Percentiles rank a stretch among this genome's conserved stretches.
Conservation (phyloP, 2,888 invertebrate genomes). For the Thecophora atra region DNA sequence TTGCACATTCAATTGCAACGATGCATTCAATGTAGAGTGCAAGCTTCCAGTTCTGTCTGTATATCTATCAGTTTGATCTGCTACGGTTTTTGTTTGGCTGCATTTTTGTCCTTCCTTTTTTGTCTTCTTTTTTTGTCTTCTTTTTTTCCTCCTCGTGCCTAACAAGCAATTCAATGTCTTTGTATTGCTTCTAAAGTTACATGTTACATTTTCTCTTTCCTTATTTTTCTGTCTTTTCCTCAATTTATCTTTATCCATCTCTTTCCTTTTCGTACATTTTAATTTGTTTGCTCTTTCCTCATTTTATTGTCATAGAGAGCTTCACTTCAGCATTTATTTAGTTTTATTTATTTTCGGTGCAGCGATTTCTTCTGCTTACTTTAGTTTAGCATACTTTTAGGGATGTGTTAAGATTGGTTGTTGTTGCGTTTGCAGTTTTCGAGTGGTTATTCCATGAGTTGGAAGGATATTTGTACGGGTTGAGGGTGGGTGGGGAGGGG, state of each 20-base stretch:
- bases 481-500: too few relatives aligned
- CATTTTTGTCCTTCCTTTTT: neutral
- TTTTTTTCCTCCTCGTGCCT: neutral
- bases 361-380: slow-evolving; percentile 14
- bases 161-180: neutral
- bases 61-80: neutral
- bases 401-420: slow-evolving; percentile 31
- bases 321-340: neutral
- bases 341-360: slow-evolving; percentile 23
- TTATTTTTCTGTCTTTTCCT: neutral
- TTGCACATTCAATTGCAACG: slow-evolving; percentile 27
- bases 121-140: neutral
- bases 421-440: neutral
- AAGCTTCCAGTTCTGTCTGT: slow-evolving; percentile 7
- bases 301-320: neutral
- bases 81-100: too few relatives aligned
- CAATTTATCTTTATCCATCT: neutral
- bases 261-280: neutral
- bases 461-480: too few relatives aligned
- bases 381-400: slow-evolving; percentile 35
- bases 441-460: too few relatives aligned
- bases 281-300: neutral
- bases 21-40: slow-evolving; percentile 13
- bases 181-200: neutral
- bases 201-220: neutral